phyloP scores from a whole-genome alignment of 2,888 invertebrate genomes.

The Alcis repandata region DNA sequence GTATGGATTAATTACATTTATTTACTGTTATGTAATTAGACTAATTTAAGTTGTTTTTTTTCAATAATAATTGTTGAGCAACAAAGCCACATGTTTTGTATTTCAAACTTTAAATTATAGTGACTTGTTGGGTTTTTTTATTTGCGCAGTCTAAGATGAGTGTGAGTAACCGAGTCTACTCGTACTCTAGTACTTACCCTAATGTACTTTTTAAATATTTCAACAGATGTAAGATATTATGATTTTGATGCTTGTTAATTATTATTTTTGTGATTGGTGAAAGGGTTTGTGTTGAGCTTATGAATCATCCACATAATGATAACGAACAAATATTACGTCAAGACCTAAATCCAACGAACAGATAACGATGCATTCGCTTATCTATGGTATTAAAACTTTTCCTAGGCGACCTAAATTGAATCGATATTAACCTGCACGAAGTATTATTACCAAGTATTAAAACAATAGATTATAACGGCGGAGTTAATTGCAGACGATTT shows the following conservation, averaged over 20 bases:
- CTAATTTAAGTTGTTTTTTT: no score
- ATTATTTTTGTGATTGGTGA: background rate
- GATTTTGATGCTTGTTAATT: background rate
- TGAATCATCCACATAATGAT: constrained; percentile 8
- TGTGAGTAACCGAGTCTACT: no score
- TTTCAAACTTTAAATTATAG: no score
- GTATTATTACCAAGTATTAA: background rate
- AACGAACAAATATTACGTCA: constrained; percentile 30
- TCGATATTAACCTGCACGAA: background rate
- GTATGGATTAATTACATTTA: no score
- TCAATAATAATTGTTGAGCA: no score
- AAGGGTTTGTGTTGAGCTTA: background rate
- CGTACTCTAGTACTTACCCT: no score
- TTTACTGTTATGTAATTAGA: no score
- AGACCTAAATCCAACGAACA: constrained; percentile 28
- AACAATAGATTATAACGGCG: constrained; percentile 35
- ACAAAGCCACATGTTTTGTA: no score
- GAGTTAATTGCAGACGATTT: constrained; percentile 17
- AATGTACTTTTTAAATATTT: no score
- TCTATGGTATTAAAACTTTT: constrained; percentile 22
- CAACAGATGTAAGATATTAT: no score
- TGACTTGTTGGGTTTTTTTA: no score
- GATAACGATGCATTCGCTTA: constrained; percentile 42
- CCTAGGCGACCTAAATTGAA: constrained; percentile 16
- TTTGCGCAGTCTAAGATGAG: no score